Conservation (phyloP, 2,888 invertebrate genomes). For the Drosophila nigricruria region DNA sequence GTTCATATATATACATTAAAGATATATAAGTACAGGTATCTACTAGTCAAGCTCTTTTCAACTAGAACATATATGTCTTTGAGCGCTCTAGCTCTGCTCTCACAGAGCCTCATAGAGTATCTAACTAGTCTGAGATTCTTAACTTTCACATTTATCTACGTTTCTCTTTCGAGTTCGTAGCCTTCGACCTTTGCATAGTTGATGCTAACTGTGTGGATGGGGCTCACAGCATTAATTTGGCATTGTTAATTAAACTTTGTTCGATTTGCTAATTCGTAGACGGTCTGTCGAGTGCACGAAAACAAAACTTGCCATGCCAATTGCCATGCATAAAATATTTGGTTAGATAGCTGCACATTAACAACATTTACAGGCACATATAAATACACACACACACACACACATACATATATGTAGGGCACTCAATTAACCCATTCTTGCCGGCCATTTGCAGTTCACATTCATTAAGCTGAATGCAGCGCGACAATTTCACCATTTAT, state of each 20-base stretch:
- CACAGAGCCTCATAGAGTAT: neutral
- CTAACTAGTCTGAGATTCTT: neutral
- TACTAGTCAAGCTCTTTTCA: neutral
- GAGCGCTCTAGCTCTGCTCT: too few species aligned
- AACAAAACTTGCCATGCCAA: constrained; percentile 48
- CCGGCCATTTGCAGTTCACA: constrained; percentile 64
- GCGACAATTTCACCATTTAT: constrained; percentile 56
- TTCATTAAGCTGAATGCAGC: constrained; percentile 78
- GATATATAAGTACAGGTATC: too few species aligned
- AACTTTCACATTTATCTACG: neutral
- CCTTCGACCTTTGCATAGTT: constrained; percentile 18
- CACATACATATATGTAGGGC: neutral
- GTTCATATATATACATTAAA: too few species aligned
- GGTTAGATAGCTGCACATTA: constrained; percentile 57
- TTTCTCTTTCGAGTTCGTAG: neutral
- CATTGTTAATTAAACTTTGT: constrained; percentile 71
- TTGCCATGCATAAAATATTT: constrained; percentile 50
- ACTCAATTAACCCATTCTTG: constrained; percentile 51
- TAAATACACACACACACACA: neutral
- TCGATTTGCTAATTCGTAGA: constrained; percentile 50
- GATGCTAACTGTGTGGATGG: constrained; percentile 20
- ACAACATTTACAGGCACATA: constrained; percentile 20
- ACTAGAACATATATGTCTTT: neutral
- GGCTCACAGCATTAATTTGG: constrained; percentile 34
- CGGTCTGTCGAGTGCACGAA: constrained; percentile 42